These are phyloP conservation scores for Neodon shergylaensis DNA, from an alignment of 2,113 vertebrate genomes.

Conservation along the genomic window DNA sequence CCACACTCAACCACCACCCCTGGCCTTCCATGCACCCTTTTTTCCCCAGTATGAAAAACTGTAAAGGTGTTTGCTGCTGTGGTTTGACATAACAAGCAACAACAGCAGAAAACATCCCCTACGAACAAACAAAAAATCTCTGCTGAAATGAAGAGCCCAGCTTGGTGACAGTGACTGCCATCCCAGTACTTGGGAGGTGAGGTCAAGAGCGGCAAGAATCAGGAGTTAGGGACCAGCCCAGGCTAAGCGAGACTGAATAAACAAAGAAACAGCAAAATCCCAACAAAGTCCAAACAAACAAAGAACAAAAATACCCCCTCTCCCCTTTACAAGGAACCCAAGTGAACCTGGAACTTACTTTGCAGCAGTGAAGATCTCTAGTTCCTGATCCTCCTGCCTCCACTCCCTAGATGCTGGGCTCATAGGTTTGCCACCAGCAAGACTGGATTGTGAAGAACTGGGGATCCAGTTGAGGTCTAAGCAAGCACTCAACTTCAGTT, in stretches of 20 bases:
- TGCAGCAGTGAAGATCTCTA: background rate
- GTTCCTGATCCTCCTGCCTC: background rate
- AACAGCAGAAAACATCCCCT: background rate
- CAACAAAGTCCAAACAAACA: background rate
- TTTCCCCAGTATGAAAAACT: background rate
- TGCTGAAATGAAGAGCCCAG: background rate
- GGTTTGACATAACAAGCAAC: background rate
- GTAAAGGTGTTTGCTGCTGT: background rate
- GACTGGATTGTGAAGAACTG: background rate
- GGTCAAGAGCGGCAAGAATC: background rate
- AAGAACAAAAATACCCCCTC: background rate
- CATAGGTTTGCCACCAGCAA: background rate
- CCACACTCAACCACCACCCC: background rate
- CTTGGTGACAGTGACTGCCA: background rate
- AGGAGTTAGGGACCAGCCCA: background rate
- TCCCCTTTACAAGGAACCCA: background rate
- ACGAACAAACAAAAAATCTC: background rate
- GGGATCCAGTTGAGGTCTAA: too few species aligned
- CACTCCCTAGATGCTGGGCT: too few species aligned
- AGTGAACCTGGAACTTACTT: background rate
- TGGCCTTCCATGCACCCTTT: background rate
- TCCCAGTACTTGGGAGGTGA: too few species aligned
- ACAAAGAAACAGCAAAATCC: background rate
- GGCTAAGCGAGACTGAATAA: background rate
- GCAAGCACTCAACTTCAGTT: background rate